These are phyloP conservation scores for Monoplex corrugatus DNA, from an alignment of 2,888 invertebrate genomes.

Conservation along the genomic window DNA sequence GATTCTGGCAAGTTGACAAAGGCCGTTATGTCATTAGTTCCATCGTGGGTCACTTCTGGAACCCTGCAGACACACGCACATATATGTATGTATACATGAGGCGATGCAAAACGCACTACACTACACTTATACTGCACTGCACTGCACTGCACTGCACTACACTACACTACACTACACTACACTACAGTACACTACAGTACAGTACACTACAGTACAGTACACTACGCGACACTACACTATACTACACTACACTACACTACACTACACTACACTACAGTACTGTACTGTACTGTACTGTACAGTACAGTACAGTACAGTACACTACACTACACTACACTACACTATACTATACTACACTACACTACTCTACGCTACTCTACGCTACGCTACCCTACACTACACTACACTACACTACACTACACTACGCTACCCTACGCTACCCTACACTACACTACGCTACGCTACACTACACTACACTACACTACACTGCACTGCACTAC, in stretches of 20 bases:
- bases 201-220: conserved; percentile 32
- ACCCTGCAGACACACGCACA: too few relatives aligned
- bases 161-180: conserved; percentile 39
- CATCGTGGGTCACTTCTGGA: too few relatives aligned
- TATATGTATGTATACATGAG: too few relatives aligned
- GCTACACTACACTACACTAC: background rate
- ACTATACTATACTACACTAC: conserved; percentile 15
- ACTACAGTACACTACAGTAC: background rate
- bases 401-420: conserved; percentile 11
- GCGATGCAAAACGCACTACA: too few relatives aligned
- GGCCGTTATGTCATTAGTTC: too few relatives aligned
- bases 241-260: conserved; percentile 7
- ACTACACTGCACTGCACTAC: conserved; percentile 33
- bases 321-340: background rate
- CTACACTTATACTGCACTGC: background rate
- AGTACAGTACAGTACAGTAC: background rate
- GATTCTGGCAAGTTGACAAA: too few relatives aligned
- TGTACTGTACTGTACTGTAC: too few relatives aligned
- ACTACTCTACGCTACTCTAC: background rate
- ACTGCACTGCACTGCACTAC: conserved; percentile 38
- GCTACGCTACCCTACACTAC: background rate
- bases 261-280: conserved; percentile 11
- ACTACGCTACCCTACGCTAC: background rate
- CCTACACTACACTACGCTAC: conserved; percentile 28
- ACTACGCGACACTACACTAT: background rate